Evolutionary conservation across 2,113 vertebrate species (phyloP), one percentile per base, ranked within the genome.

Genomic region (Myotis yumanensis): DNA sequence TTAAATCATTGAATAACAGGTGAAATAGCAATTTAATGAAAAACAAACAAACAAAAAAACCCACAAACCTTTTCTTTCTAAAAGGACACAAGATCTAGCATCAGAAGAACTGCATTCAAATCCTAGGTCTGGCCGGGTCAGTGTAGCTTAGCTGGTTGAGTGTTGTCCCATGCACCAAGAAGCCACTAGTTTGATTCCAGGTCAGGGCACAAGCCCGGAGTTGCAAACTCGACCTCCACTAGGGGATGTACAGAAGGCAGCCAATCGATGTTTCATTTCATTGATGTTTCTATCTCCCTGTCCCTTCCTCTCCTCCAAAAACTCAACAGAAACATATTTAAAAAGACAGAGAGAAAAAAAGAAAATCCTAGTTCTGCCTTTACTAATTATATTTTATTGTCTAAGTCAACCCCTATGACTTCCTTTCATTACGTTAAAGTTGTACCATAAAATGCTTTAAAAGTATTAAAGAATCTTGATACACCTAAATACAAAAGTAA

Each of bases 351-450:
- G 89, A 72, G 69, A 46, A 64, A 64, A 64, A 64, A 64, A 64
- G 28, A 64, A 93, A 77, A 76, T 54, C 22, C 48, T 48, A 95
- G 62, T 88, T 68, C 72, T 68, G 40, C 64, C 66, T 57, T 68
- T 62, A 86, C 30, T 52, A 86, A 88, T 62, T 79, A 9, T 72
- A 88, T 86, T 89, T 93, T 89, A 85, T 88, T 82, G 57, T 23
- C 11, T 72, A 89, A 83, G 22, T 86, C 48, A 86, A 95, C 25
- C 40, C 73, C 40, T 68, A 12, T 16, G 59, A 76, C 4, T 85
- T 82, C 79, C 23, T 82, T 75, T 95, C 48, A 73, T 72, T n/a
- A 84, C 51, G 35, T 84, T 80, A 77, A 88, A 91, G 17, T 30
- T 73, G 12, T 72, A 71, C 35, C 46, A 80, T 12, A 48, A 89